These are phyloP conservation scores for Eledona agricola DNA, from an alignment of 2,888 invertebrate genomes.

Conservation along the genomic window DNA sequence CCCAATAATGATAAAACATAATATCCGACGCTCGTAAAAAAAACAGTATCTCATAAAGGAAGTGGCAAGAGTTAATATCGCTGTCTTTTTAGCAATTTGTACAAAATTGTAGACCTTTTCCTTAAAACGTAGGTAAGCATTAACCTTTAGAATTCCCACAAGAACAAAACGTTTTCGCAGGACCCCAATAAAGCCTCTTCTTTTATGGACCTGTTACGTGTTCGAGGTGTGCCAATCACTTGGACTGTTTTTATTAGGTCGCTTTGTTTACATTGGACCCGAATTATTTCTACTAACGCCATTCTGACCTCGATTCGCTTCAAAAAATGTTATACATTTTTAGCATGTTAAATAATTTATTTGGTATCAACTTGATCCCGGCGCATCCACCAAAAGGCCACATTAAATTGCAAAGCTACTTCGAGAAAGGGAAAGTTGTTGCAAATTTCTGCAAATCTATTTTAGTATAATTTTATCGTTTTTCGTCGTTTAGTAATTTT, in stretches of 20 bases:
- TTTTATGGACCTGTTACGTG: constrained; percentile 58
- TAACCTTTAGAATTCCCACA: constrained; percentile 50
- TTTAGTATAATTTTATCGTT: too few relatives aligned
- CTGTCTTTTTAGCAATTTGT: constrained; percentile 57
- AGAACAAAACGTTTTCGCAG: constrained; percentile 56
- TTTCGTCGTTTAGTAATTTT: too few relatives aligned
- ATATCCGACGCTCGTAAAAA: constrained; percentile 40
- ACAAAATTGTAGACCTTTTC: constrained; percentile 48
- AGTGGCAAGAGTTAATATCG: constrained; percentile 53
- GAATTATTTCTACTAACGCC: too few relatives aligned
- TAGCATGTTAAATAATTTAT: too few relatives aligned
- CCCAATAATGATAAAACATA: constrained; percentile 34
- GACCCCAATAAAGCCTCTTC: constrained; percentile 57
- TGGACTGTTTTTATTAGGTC: constrained; percentile 38
- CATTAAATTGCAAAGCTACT: too few relatives aligned
- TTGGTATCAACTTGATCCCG: too few relatives aligned
- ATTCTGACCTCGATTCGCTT: too few relatives aligned
- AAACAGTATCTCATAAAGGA: constrained; percentile 39
- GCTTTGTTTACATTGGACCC: constrained; percentile 29
- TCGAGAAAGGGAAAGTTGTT: too few relatives aligned
- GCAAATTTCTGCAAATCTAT: too few relatives aligned
- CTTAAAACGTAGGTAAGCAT: constrained; percentile 48
- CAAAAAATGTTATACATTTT: too few relatives aligned
- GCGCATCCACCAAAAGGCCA: too few relatives aligned
- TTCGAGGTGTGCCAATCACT: constrained; percentile 54